Evolutionary conservation across 2,113 vertebrate species (phyloP).

Genomic region (Hippolais icterina): DNA sequence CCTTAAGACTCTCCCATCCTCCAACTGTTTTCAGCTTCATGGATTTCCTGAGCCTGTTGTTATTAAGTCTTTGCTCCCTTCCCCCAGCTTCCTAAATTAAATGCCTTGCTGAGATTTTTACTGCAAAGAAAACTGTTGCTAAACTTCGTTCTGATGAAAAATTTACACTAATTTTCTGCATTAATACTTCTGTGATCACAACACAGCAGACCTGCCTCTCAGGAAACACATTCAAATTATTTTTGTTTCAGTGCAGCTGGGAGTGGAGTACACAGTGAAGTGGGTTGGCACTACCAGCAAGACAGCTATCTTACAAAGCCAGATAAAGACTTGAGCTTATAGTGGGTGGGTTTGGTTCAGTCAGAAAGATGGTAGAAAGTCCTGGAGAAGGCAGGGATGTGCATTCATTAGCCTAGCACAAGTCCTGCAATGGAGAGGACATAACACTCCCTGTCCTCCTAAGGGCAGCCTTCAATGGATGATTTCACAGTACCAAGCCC

Average conservation of each 20-base stretch:
- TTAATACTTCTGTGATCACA: slow-evolving; percentile 41
- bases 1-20: slow-evolving; percentile 3
- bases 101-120: slow-evolving; percentile 31
- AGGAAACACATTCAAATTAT: slow-evolving; percentile 1
- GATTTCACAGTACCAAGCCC: rapidly evolving
- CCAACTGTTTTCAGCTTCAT: not conserved
- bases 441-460: not conserved
- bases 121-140: slow-evolving; percentile 31
- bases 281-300: not conserved
- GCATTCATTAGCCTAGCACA: not conserved
- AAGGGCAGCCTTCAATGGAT: not conserved
- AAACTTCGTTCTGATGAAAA: slow-evolving; percentile 51
- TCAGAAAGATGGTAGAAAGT: not conserved
- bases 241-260: not conserved
- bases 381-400: not conserved
- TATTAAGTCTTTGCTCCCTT: slow-evolving; percentile 20
- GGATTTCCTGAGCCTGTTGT: slow-evolving; percentile 37
- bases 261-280: not conserved
- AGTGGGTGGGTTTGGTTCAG: not conserved
- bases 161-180: slow-evolving; percentile 51
- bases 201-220: slow-evolving; percentile 19
- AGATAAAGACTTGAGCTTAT: not conserved
- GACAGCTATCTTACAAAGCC: not conserved
- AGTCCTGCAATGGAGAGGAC: rapidly evolving
- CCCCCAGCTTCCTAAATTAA: slow-evolving; percentile 32